These are phyloP conservation scores for Euleptes europaea DNA, from an alignment of 2,113 vertebrate genomes.

Conservation along the genomic window DNA sequence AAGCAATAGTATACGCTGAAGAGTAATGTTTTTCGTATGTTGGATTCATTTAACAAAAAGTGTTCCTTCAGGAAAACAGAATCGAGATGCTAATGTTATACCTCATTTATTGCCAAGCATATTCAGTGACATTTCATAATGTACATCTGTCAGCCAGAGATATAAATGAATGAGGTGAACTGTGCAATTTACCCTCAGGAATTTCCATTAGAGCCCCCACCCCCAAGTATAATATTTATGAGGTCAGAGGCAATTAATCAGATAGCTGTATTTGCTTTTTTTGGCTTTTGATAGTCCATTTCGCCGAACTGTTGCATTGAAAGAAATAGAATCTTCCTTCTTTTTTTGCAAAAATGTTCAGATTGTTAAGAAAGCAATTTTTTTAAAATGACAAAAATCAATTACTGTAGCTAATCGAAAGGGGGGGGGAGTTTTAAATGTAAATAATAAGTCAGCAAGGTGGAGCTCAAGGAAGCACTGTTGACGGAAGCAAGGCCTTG, in stretches of 20 bases:
- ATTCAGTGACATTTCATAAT: constrained; percentile 88
- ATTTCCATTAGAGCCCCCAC: constrained; percentile 82
- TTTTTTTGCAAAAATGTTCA: constrained; percentile 42
- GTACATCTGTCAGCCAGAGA: constrained; percentile 88
- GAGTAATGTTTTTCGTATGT: constrained; percentile 73
- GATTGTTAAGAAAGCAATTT: constrained; percentile 41
- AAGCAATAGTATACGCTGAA: constrained; percentile 45
- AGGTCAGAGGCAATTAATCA: constrained; percentile 92
- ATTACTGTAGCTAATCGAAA: constrained; percentile 42
- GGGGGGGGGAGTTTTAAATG: neutral
- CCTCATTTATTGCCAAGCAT: constrained; percentile 84
- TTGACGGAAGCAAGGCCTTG: neutral
- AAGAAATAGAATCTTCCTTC: constrained; percentile 48
- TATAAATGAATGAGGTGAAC: constrained; percentile 86
- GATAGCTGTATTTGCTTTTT: constrained; percentile 78
- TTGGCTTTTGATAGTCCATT: constrained; percentile 68
- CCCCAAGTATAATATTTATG: constrained; percentile 88
- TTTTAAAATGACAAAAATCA: constrained; percentile 51
- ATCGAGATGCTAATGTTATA: constrained; percentile 83
- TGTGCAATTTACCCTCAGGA: constrained; percentile 83
- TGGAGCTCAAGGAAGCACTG: neutral
- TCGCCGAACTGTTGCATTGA: constrained; percentile 73
- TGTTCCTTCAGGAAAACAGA: constrained; percentile 77
- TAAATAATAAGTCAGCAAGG: neutral
- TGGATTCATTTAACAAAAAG: constrained; percentile 82